Evolutionary conservation across 2,113 vertebrate genomes (phyloP).

Genomic region (Mormyrus lacerda): DNA sequence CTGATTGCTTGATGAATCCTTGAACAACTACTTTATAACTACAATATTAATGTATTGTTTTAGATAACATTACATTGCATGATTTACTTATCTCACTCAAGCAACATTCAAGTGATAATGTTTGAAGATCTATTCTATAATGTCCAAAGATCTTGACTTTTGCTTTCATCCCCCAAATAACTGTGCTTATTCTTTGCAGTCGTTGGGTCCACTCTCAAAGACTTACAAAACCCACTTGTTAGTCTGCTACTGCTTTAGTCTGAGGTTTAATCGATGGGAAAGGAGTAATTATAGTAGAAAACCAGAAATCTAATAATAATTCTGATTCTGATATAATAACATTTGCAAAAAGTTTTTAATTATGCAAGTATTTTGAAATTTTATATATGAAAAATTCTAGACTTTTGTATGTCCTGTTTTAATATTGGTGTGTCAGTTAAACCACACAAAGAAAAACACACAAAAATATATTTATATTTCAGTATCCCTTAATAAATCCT

Average conservation of each 20-base stretch:
- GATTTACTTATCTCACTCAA: background rate
- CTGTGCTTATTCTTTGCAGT: background rate
- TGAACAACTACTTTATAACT: background rate
- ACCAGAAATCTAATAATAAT: background rate
- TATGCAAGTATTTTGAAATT: background rate
- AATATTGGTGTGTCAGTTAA: background rate
- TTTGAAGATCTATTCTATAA: background rate
- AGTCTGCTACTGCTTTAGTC: background rate
- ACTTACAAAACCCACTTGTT: background rate
- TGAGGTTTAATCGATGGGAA: background rate
- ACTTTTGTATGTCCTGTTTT: background rate
- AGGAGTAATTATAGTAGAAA: background rate
- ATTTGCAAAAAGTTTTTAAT: background rate
- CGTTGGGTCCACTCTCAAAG: background rate
- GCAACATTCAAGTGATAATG: background rate
- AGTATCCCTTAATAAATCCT: background rate
- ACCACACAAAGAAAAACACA: background rate
- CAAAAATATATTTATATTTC: background rate
- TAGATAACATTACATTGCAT: background rate
- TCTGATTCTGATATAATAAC: background rate
- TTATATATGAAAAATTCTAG: background rate
- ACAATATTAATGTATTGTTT: background rate
- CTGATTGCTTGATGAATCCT: background rate
- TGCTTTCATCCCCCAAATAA: background rate
- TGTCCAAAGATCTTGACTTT: background rate